Evolutionary conservation across 1,140 invertebrate species (phyloP), one percentile per base, ranked within the genome.

Genomic region (Aporrectodea caliginosa): DNA sequence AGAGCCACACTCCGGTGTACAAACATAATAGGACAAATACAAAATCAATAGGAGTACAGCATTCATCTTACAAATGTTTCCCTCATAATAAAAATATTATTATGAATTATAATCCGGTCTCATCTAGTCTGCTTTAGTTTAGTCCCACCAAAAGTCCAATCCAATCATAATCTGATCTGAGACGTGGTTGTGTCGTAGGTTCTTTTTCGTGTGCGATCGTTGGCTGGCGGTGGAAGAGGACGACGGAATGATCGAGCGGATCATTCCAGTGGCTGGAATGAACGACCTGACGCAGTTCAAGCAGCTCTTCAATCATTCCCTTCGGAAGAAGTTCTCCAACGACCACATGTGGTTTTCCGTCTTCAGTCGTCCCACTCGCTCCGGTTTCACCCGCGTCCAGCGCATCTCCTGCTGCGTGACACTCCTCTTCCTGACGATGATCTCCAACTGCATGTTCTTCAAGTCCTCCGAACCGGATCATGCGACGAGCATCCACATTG

Each of bases 361-460:
- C 2, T 83, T 84, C 75, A 85, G 86, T 35, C 75, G 88, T n/a
- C 88, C 88, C n/a, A 84, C 86, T 0, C 81, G 84, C 69, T 88
- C 87, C 78, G 84, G 81, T 76, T 89, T 89, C 81, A 89, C 87
- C 14, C 82, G 88, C 16, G 84, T 88, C n/a, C 88, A 89, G 82
- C 82, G 88, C 34, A 80, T 88, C 14, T 88, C 87, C 0, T 89
- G 88, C 79, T 88, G 88, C 79, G 82, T 88, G 78, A 85, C 85
- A 0, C 82, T 89, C 27, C 82, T 89, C 2, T 88, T 88, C 76
- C 84, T 87, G 27, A 88, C 87, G 14, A 89, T 89, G 88, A 87
- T 88, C 70, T 84, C 87, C 34, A 89, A 89, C 81, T 86, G 86
- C 78, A 89, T 89, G 88, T 89, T 85, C 82, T 89, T 88, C 81